Percentiles rank a stretch among this genome's conserved stretches.
phyloP scores from a whole-genome alignment of 2,113 vertebrate species.

The Neogobius melanostomus region DNA sequence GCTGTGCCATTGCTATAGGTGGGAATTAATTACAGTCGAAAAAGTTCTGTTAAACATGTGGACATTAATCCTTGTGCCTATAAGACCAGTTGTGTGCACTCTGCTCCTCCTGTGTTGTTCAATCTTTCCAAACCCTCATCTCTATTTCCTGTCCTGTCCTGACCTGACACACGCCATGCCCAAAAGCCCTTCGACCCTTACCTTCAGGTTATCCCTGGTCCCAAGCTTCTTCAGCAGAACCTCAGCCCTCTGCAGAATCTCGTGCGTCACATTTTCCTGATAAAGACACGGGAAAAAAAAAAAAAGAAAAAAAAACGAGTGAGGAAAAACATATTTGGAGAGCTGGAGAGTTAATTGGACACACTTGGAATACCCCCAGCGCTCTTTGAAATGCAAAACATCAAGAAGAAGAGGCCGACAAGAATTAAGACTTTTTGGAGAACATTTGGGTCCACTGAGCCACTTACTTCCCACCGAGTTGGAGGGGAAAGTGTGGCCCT shows the following conservation, averaged over 20 bases:
- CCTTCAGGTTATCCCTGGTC: constrained; percentile 90
- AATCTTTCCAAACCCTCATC: too few species aligned
- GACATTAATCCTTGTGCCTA: not conserved
- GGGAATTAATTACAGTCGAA: not conserved
- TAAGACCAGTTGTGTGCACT: too few species aligned
- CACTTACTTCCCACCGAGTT: constrained; percentile 46
- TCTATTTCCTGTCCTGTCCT: not conserved
- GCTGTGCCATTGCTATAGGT: not conserved
- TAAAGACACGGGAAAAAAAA: constrained; percentile 42
- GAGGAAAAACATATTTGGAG: constrained; percentile 16
- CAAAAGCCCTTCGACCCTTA: constrained; percentile 38
- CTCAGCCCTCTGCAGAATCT: constrained; percentile 55
- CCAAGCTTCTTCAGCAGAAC: constrained; percentile 86
- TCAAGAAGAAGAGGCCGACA: constrained; percentile 29
- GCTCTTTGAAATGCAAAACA: constrained; percentile 69
- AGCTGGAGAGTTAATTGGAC: constrained; percentile 68
- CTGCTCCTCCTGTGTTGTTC: too few species aligned
- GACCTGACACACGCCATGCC: not conserved
- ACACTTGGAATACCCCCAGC: constrained; percentile 60
- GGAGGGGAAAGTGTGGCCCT: constrained; percentile 12
- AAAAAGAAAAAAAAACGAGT: not conserved
- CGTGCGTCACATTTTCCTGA: constrained; percentile 68
- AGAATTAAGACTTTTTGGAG: constrained; percentile 40
- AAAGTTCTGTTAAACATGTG: not conserved
- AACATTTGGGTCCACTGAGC: constrained; percentile 30